Conservation (phyloP, 2,797 vertebrate genomes). For the Linurgus olivaceus region DNA sequence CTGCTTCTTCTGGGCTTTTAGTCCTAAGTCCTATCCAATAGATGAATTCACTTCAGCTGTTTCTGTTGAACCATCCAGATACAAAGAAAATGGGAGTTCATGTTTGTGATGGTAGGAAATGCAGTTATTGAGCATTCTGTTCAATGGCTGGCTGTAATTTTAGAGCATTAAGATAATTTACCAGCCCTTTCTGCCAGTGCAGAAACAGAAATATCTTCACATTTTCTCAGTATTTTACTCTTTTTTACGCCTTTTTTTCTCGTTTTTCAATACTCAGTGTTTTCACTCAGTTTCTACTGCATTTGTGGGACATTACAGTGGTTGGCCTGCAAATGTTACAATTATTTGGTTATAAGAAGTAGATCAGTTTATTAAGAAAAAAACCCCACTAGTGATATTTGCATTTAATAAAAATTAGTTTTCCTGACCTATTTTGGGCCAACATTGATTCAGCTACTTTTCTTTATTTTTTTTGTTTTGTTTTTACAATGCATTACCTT, state of each 20-base stretch:
- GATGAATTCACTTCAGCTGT: not conserved
- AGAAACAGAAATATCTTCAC: not conserved
- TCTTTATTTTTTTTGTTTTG: not conserved
- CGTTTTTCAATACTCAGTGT: not conserved
- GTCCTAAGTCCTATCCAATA: slow-evolving; percentile 6
- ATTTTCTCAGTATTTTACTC: not conserved
- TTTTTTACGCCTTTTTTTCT: not conserved
- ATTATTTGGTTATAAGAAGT: not conserved
- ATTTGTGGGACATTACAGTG: not conserved
- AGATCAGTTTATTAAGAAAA: not conserved
- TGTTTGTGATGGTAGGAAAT: not conserved
- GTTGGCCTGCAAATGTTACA: not conserved
- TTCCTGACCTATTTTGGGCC: not conserved
- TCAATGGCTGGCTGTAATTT: not conserved
- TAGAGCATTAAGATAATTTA: not conserved
- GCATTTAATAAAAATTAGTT: not conserved
- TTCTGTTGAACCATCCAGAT: not conserved
- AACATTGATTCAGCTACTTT: not conserved
- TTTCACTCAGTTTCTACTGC: not conserved
- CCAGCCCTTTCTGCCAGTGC: not conserved
- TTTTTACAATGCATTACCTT: not conserved
- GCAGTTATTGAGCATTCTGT: not conserved
- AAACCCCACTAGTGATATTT: not conserved
- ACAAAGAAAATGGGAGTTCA: not conserved
- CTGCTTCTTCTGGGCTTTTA: slow-evolving; percentile 31